A percentile compares a stretch with the other conserved stretches of the same genome.
Evolutionary conservation across 2,888 invertebrate species (phyloP).

Genomic region (Phrixothrix hirtus): DNA sequence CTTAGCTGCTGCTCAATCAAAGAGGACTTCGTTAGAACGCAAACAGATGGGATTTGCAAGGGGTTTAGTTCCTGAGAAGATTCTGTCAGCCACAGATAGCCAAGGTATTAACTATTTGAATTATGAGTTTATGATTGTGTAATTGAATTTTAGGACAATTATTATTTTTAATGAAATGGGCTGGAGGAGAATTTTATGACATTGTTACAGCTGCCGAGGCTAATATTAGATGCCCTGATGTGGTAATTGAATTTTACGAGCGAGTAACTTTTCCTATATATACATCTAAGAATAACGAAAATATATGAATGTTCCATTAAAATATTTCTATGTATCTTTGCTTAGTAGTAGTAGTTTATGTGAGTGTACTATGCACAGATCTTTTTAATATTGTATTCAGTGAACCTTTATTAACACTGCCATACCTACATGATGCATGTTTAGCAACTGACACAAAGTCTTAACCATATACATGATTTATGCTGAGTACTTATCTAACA

Average conservation of each 20-base stretch:
- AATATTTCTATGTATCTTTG: background rate
- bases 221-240: conserved; percentile 68
- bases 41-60: background rate
- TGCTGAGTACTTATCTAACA: background rate
- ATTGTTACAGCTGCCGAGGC: conserved; percentile 69
- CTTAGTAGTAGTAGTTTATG: background rate
- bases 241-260: conserved; percentile 72
- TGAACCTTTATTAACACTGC: no score
- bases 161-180: conserved; percentile 74
- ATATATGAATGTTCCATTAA: background rate
- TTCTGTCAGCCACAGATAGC: conserved; percentile 90
- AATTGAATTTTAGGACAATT: conserved; percentile 48
- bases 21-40: no score
- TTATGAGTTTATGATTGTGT: background rate
- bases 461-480: background rate
- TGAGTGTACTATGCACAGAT: background rate
- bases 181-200: conserved; percentile 68
- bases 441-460: background rate
- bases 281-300: background rate
- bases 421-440: background rate
- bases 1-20: no score
- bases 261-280: conserved; percentile 63
- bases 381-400: no score
- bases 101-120: conserved; percentile 62
- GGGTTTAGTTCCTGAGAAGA: conserved; percentile 53